phyloP scores from a whole-genome alignment of 1,140 invertebrate species.

The Formica selysi region DNA sequence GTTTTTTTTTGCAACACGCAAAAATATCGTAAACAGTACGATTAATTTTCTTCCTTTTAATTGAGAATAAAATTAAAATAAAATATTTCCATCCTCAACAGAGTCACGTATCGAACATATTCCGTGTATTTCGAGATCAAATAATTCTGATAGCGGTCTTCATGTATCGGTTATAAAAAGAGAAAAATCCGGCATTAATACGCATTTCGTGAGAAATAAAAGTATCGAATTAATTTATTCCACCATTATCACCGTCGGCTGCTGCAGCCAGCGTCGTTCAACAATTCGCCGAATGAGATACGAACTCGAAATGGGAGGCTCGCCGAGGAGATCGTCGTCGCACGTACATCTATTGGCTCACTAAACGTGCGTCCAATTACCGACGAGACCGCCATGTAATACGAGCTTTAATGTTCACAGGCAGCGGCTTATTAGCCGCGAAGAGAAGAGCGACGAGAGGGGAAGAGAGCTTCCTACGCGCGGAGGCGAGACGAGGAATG shows the following conservation, averaged over 20 bases:
- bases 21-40: not conserved
- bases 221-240: constrained; percentile 26
- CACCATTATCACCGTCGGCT: not conserved
- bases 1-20: not conserved
- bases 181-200: not conserved
- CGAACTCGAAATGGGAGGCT: constrained; percentile 50
- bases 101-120: not conserved
- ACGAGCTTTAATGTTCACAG: constrained; percentile 71
- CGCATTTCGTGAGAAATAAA: not conserved
- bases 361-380: constrained; percentile 77
- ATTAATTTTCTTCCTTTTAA: constrained; percentile 31
- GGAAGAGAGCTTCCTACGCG: constrained; percentile 23
- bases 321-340: constrained; percentile 30
- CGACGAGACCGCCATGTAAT: constrained; percentile 72
- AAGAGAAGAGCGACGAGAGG: constrained; percentile 2
- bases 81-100: not conserved
- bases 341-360: constrained; percentile 4
- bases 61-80: not conserved
- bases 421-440: constrained; percentile 78
- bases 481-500: constrained; percentile 24
- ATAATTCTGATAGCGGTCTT: not conserved
- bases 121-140: not conserved
- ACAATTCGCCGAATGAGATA: not conserved
- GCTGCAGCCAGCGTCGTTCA: not conserved
- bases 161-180: not conserved